Base-by-base conservation (phyloP, 30 jellyfish, hydroid and myxozoan genomes). In the Aurelia sp. region DNA sequence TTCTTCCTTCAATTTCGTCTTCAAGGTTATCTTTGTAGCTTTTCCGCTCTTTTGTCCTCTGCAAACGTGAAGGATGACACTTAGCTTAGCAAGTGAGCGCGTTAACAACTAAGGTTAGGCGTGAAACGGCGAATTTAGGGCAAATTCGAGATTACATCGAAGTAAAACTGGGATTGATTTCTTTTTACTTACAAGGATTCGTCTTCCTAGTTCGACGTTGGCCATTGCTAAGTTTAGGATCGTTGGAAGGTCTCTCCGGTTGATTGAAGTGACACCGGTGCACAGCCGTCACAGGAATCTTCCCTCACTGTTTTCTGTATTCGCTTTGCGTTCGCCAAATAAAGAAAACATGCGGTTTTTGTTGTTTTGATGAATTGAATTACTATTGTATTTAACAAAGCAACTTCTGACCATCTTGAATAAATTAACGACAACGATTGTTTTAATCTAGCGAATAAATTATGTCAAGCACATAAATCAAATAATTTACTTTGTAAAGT, bases 1-100 rank as follows among this genome's bases (percentile, higher is more conserved):
- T 79, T 71, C 85, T 89, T 50, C 99, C 99, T 78, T 94, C 99
- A 19, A 94, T 94, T 74, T 74, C 99, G 58, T 89, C 97, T 71
- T 94, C 99, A 7, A 94, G 89, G 64, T 78, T 78, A 63, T 95
- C 88, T 58, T 84, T 77, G 91, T 94, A 94, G 74, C 92, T 78
- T 89, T 79, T 94, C 81, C 85, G 88, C 74, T 89, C 97, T 63
- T 86, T 88, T 21, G 80, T 86, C 71, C 99, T 82, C 99, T 94
- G 84, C 87, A 78, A 87, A 86, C 70, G 84, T 47, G 57, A 75
- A 51, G 22, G 30, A 41, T 11, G 48, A 66, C 31, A 11, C 88
- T 19, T 37, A 44, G 15, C 55, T 63, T 37, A 63, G 73, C 37
- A 27, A 61, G 81, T 70, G 31, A 33, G 64, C 62, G 62, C 13